Evolutionary conservation across 2,888 invertebrate species (phyloP).

Genomic region (Harpagoxenus sublaevis): DNA sequence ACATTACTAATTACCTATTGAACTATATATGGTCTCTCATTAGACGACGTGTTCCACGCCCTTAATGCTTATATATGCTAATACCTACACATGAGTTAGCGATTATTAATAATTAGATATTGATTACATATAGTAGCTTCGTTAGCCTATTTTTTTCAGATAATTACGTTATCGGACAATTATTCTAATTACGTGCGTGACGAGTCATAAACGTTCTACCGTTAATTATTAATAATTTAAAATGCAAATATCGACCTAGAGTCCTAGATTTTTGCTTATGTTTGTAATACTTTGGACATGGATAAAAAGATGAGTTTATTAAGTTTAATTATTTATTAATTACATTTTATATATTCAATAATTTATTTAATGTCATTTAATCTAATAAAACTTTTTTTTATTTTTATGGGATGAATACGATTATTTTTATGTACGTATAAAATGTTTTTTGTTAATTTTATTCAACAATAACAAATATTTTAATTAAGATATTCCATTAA

Average conservation of each 20-base stretch:
- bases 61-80: neutral
- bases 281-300: neutral
- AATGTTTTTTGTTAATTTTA: neutral
- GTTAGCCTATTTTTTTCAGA: slow-evolving; percentile 12
- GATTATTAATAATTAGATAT: slow-evolving; percentile 10
- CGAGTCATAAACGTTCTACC: neutral
- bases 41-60: neutral
- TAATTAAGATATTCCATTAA: no score
- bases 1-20: neutral
- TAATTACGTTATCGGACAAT: neutral
- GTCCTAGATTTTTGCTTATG: neutral
- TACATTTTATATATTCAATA: neutral
- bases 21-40: neutral
- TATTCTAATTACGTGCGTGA: slow-evolving; percentile 10
- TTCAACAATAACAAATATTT: neutral
- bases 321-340: neutral
- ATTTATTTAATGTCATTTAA: neutral
- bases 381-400: neutral
- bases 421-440: neutral
- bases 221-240: neutral
- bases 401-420: neutral
- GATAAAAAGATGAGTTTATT: neutral
- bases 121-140: slow-evolving; percentile 6
- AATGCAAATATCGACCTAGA: neutral
- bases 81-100: neutral